Evolutionary conservation across 2,113 vertebrate species (phyloP), one percentile per base, ranked within the genome.

Genomic region (Rhea pennata): DNA sequence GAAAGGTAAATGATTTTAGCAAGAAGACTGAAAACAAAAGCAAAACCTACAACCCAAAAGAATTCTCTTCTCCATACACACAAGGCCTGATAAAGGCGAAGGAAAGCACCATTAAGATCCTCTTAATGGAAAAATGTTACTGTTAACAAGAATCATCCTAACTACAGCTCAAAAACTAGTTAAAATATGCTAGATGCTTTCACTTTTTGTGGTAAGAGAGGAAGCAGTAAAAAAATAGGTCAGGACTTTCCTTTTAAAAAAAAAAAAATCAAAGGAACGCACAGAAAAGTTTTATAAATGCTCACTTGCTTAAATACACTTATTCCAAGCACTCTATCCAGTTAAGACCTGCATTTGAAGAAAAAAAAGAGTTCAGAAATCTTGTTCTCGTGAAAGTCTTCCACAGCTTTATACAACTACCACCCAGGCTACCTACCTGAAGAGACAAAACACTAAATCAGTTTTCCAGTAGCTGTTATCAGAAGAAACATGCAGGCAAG

Each of bases 171-270:
- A 70, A 79, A 92, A 61, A 50, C 44, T 48, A 40, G 40, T 15
- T 77, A 50, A 0, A 1, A 53, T 80, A 58, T 21, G 46, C 59
- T 44, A 74, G 74, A 95, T 84, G 94, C 61, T 82, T 93, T 24
- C 33, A 6, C 77, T 84, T 92, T 93, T 69, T 85, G 81, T 81
- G 44, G 69, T 72, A 67, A 24, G 67, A 94, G 44, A 92, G 69
- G 71, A 97, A 86, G 73, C 62, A 33, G 62, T 44, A 40, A 77
- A 95, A 95, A 88, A 85, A 87, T 2, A 22, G 80, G 77, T 88
- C 70, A 89, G 74, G 80, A 80, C 54, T 91, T 76, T 72, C 87
- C 71, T 69, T 81, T 58, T 58, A 58, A 59, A 33, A 6, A 11
- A 48, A 48, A 48, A 7, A 6, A 59, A 58, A 58, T 56, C 48